These are phyloP conservation scores for Scartelaos histophorus DNA, from an alignment of 2,113 vertebrate genomes.

Conservation along the genomic window DNA sequence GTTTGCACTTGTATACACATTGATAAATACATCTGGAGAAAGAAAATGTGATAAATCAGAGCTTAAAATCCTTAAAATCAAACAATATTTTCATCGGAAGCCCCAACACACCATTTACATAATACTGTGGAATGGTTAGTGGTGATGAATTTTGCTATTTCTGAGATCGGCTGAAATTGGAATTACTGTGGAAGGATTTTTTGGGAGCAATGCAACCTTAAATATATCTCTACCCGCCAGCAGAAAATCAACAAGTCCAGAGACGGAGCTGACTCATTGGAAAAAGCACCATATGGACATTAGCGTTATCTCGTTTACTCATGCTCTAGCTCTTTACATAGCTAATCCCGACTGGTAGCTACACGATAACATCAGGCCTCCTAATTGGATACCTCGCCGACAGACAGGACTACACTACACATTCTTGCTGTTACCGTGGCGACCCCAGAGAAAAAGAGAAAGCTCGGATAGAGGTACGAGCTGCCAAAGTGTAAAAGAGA, in stretches of 20 bases:
- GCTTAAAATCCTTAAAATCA: not conserved
- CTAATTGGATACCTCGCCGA: conserved; percentile 43
- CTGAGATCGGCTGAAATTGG: not conserved
- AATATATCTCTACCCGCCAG: conserved; percentile 24
- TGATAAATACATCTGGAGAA: too few species aligned
- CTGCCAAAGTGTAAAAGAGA: conserved; percentile 23
- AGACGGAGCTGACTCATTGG: conserved; percentile 46
- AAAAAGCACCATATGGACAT: conserved; percentile 47
- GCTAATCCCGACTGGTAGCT: conserved; percentile 36
- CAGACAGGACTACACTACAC: conserved; percentile 23
- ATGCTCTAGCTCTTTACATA: conserved; percentile 38
- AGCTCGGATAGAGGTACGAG: conserved; percentile 15
- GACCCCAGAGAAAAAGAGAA: conserved; percentile 30
- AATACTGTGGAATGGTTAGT: not conserved
- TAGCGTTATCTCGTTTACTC: conserved; percentile 48
- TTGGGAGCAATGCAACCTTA: not conserved
- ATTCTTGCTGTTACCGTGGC: conserved; percentile 51
- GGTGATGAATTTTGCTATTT: not conserved
- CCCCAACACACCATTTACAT: not conserved
- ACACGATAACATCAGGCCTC: conserved; percentile 47
- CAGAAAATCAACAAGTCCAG: conserved; percentile 34
- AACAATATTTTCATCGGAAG: not conserved
- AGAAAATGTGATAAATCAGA: too few species aligned
- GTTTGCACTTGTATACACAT: too few species aligned
- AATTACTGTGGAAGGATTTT: not conserved